Base-by-base conservation (phyloP, 2,113 vertebrate genomes). In the Sceloporus undulatus region DNA sequence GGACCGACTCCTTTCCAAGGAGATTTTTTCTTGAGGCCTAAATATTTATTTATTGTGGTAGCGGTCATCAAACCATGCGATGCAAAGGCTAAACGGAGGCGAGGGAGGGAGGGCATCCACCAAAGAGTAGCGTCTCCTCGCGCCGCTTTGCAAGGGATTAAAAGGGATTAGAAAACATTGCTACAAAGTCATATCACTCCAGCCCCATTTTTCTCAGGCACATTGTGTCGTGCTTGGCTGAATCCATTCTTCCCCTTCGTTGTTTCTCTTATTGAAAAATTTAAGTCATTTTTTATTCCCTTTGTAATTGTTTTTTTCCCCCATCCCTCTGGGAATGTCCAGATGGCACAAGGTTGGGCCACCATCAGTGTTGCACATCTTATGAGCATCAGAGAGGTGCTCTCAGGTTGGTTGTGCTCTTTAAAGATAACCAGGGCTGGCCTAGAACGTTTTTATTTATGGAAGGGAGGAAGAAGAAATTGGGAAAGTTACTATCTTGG, bases 41-140 rank as follows among this genome's bases (percentile, higher is more conserved):
- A 94, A 85, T 40, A 88, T 89, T 79, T 89, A 91, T 89, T 92
- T 86, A 87, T 42, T 86, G 42, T 59, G 54, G 62, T 78, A 85
- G 40, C 85, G 88, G 84, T 38, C 54, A 77, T 21, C 68, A 92
- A 91, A 40, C 19, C 23, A 1, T 18, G 65, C 74, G 19, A 78
- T 1, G 0, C 0, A 91, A 88, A 78, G 77, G 34, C 85, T 87
- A 25, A 82, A n/a, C 52, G 78, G 40, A 85, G 83, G 8, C 79
- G 52, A 19, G 10, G 62, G 54, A 85, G 87, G 87, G 34, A 21
- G 34, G 48, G 48, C 6, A 13, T 80, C 29, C 10, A 25, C 38
- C 29, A 1, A 27, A 54, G 34, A 85, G 62, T 82, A 87, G 79
- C 75, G 79, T 91, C 70, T 40, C 40, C 88, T 87, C 90, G 70